Conservation (phyloP, 2,888 invertebrate species). For the Dynastes hyllus region DNA sequence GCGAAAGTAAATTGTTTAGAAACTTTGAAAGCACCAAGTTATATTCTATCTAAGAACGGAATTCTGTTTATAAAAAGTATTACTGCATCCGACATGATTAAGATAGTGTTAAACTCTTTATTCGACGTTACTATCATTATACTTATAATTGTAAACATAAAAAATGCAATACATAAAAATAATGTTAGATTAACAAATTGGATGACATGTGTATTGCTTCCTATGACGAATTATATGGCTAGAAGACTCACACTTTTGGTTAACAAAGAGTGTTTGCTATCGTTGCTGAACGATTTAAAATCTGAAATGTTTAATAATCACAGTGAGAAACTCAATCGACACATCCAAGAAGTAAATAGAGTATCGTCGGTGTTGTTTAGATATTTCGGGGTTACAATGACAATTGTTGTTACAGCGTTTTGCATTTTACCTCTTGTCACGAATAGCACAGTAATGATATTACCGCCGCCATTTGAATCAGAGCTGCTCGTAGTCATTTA, state of each 20-base stretch:
- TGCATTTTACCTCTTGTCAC: too few relatives aligned
- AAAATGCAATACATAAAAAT: neutral
- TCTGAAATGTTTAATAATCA: conserved; percentile 16
- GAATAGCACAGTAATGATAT: too few relatives aligned
- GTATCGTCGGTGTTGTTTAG: neutral
- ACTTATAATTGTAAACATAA: neutral
- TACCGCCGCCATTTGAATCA: too few relatives aligned
- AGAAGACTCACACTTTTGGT: neutral
- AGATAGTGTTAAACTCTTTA: neutral
- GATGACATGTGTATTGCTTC: conserved; percentile 3
- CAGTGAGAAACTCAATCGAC: neutral
- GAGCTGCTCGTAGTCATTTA: too few relatives aligned
- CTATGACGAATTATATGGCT: neutral
- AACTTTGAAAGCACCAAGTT: neutral
- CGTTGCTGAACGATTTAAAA: conserved; percentile 2
- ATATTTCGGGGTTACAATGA: neutral
- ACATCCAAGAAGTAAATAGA: neutral
- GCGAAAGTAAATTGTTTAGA: conserved; percentile 8
- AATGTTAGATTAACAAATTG: neutral
- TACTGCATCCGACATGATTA: neutral
- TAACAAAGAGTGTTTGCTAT: neutral
- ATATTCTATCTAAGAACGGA: neutral
- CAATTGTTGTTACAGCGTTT: too few relatives aligned
- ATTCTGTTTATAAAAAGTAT: neutral
- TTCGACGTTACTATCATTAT: neutral